These are phyloP conservation scores for Lacerta bilineata DNA, from an alignment of 2,797 vertebrate species.

Conservation along the genomic window DNA sequence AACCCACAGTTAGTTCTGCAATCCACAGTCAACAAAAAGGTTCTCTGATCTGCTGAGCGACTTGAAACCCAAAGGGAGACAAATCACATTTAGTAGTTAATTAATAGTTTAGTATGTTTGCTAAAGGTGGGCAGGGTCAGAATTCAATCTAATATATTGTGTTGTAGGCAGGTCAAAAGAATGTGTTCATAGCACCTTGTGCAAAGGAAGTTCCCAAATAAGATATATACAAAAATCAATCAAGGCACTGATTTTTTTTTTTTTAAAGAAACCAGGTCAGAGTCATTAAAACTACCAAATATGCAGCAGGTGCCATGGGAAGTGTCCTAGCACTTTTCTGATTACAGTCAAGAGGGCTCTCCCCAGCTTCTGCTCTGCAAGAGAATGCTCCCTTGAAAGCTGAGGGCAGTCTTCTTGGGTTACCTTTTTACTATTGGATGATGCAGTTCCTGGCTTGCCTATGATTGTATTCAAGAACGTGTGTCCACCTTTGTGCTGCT, in stretches of 20 bases:
- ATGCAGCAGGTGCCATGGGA: background rate
- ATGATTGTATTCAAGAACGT: background rate
- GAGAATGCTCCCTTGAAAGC: background rate
- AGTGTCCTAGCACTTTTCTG: background rate
- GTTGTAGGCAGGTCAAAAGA: constrained; percentile 21
- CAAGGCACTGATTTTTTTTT: background rate
- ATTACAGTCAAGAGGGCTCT: too few relatives aligned
- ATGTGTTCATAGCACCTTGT: constrained; percentile 21
- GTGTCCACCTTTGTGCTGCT: background rate
- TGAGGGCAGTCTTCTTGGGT: background rate
- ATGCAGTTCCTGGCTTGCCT: background rate
- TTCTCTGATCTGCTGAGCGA: constrained; percentile 21
- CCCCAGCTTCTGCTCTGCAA: background rate
- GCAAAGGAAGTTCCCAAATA: constrained; percentile 21
- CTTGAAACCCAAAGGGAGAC: constrained; percentile 31
- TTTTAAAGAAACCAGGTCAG: constrained; percentile 14
- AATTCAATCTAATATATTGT: constrained; percentile 43
- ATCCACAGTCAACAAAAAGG: constrained; percentile 36
- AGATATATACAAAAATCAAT: constrained; percentile 15
- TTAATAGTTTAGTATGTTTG: constrained; percentile 31
- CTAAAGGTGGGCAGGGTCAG: constrained; percentile 24
- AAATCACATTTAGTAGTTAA: constrained; percentile 35
- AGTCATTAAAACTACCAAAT: background rate
- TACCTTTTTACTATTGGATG: background rate
- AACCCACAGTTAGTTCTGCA: constrained; percentile 4